phyloP scores from a whole-genome alignment of 2,113 vertebrate genomes.

The Neopipo cinnamomea region DNA sequence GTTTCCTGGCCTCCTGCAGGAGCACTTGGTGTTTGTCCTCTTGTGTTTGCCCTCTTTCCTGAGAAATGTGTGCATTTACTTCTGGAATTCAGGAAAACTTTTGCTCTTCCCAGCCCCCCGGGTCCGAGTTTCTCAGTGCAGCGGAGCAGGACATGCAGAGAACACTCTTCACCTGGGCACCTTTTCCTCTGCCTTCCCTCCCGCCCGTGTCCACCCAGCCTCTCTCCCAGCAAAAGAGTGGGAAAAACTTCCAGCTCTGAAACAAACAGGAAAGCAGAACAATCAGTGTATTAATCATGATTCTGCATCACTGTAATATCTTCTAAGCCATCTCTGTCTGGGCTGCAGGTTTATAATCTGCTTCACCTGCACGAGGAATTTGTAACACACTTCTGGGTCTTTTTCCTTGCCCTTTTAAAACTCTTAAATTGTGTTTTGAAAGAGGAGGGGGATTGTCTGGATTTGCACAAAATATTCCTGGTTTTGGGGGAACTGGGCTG shows the following conservation, averaged over 20 bases:
- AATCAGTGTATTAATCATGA: neutral
- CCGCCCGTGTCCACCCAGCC: neutral
- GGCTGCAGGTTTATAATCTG: neutral
- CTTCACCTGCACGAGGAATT: neutral
- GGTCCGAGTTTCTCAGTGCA: neutral
- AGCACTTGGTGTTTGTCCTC: neutral
- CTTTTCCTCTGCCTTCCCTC: neutral
- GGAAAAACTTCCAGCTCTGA: neutral
- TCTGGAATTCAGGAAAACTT: neutral
- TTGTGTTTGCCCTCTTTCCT: neutral
- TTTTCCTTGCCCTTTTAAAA: neutral
- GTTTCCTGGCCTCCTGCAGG: neutral
- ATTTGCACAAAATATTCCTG: accelerated
- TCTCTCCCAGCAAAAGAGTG: neutral
- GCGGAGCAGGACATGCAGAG: neutral
- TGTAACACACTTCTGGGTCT: neutral
- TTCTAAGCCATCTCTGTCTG: neutral
- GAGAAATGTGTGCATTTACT: neutral
- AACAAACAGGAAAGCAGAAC: neutral
- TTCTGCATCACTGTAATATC: neutral
- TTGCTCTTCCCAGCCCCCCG: neutral
- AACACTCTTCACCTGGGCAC: neutral
- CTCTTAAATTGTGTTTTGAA: neutral
- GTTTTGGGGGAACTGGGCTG: neutral
- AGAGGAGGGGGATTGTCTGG: neutral